Evolutionary conservation across 2,113 vertebrate species (phyloP).

Genomic region (Isurus oxyrinchus): DNA sequence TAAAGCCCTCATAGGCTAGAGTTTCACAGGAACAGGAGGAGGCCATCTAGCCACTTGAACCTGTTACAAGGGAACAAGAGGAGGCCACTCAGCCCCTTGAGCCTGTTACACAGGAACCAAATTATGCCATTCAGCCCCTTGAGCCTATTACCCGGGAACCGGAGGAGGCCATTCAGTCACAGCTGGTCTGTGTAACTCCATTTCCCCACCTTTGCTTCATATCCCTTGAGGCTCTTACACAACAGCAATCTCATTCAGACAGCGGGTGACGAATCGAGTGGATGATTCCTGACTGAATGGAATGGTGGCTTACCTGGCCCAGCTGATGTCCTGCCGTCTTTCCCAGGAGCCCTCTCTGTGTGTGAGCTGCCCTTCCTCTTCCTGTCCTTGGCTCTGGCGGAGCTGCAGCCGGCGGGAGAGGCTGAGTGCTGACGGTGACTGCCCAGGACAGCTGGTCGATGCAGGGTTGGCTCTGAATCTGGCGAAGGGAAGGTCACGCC

Average conservation of each 20-base stretch:
- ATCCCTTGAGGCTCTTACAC: not conserved
- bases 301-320: not conserved
- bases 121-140: too few relatives aligned
- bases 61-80: too few relatives aligned
- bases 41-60: too few relatives aligned
- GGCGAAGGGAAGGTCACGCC: slow-evolving; percentile 85
- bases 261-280: not conserved
- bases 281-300: not conserved
- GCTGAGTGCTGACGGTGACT: not conserved
- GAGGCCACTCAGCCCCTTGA: too few relatives aligned
- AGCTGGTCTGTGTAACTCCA: too few relatives aligned
- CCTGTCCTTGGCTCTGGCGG: not conserved
- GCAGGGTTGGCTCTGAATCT: slow-evolving; percentile 42
- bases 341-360: not conserved
- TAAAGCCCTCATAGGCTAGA: too few relatives aligned
- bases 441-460: too few relatives aligned
- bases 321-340: not conserved
- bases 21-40: too few relatives aligned
- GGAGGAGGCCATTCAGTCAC: not conserved
- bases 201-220: not conserved
- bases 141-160: too few relatives aligned
- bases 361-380: not conserved
- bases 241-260: not conserved
- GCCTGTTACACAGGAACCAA: too few relatives aligned
- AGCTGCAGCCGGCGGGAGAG: slow-evolving; percentile 44